A percentile compares a stretch with the other conserved stretches of the same genome.
Evolutionary conservation across 2,113 vertebrate genomes (phyloP).

Genomic region (Acanthochromis polyacanthus): DNA sequence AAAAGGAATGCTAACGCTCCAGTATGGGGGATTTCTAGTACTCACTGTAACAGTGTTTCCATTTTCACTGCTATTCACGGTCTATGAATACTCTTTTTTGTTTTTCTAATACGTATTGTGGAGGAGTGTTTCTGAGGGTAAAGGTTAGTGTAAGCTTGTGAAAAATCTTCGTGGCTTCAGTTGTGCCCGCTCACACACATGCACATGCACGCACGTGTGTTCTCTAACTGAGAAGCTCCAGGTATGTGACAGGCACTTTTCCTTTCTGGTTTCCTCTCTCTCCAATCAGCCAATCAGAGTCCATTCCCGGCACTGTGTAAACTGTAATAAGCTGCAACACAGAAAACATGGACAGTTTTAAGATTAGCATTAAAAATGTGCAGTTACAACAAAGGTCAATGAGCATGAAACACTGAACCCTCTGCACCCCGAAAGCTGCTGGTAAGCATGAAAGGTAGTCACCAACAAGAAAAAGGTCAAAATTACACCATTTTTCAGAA

Average conservation of each 20-base stretch:
- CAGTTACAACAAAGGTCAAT: too few species aligned
- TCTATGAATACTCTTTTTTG: background rate
- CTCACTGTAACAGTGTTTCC: constrained; percentile 22
- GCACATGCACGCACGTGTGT: background rate
- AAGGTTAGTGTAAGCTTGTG: constrained; percentile 24
- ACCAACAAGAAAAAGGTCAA: too few species aligned
- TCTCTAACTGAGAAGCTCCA: constrained; percentile 95
- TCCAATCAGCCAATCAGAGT: constrained; percentile 96
- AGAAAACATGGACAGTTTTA: background rate
- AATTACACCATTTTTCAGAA: too few species aligned
- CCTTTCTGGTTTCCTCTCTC: constrained; percentile 95
- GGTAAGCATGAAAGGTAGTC: too few species aligned
- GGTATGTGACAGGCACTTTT: constrained; percentile 96
- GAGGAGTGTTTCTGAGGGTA: constrained; percentile 6
- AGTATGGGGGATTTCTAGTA: background rate
- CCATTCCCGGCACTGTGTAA: constrained; percentile 97
- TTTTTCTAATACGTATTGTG: constrained; percentile 12
- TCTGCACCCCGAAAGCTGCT: too few species aligned
- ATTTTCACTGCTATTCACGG: constrained; percentile 1
- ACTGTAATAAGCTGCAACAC: constrained; percentile 92
- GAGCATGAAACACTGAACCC: too few species aligned
- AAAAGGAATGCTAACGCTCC: constrained; percentile 32
- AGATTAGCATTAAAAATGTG: too few species aligned
- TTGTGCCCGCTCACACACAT: constrained; percentile 36
- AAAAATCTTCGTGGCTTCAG: constrained; percentile 50